phyloP scores from a whole-genome alignment of 2,113 vertebrate species.

The Trichechus manatus region DNA sequence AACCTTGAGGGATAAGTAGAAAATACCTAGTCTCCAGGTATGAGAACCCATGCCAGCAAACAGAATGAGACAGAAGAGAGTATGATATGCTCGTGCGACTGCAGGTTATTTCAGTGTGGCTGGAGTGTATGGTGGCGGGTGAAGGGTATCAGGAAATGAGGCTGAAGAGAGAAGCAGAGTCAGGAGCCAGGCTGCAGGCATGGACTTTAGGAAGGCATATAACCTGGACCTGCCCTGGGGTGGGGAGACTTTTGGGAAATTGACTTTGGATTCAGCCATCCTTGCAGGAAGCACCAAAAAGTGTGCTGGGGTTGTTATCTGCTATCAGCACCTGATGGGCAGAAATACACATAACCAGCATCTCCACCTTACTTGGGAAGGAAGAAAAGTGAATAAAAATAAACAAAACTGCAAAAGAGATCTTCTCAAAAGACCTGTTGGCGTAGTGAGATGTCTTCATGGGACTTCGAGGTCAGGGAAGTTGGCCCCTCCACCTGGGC shows the following conservation, averaged over 20 bases:
- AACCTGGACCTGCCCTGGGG: not conserved
- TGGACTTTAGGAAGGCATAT: not conserved
- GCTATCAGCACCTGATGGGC: not conserved
- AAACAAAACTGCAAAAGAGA: not conserved
- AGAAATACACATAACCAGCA: not conserved
- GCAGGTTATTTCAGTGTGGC: too few species aligned
- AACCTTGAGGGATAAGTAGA: not conserved
- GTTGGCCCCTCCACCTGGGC: not conserved
- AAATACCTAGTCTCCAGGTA: not conserved
- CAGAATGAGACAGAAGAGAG: not conserved
- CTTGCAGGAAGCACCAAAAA: not conserved
- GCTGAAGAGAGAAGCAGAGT: too few species aligned
- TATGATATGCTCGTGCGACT: fast-evolving
- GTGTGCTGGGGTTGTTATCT: not conserved
- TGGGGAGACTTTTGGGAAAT: not conserved
- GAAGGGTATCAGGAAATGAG: not conserved
- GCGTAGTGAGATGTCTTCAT: not conserved
- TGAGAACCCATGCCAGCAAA: not conserved
- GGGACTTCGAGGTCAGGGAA: not conserved
- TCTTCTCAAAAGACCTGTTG: not conserved
- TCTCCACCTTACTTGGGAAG: not conserved
- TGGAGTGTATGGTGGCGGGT: not conserved
- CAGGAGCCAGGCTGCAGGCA: not conserved
- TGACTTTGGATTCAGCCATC: not conserved
- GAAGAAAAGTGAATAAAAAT: not conserved